Base-by-base conservation (phyloP, 2,888 invertebrate genomes). In the Pheosia gnoma region DNA sequence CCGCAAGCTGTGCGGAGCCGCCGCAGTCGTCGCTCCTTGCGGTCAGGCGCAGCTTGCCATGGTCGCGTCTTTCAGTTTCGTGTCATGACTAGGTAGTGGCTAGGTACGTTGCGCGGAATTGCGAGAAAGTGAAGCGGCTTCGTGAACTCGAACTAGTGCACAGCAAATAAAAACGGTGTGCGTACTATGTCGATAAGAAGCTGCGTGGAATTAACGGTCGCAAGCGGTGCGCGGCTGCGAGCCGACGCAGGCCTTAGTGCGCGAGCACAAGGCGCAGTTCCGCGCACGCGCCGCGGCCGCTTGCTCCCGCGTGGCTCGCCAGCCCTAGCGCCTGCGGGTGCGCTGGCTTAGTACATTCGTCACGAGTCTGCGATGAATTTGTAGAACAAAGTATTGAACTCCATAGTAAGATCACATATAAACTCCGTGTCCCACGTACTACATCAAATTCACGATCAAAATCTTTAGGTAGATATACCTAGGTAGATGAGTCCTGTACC, bases 101-200 rank as follows among this genome's bases (percentile, higher is more conserved):
- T 5, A 13, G 25, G 25, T 25, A 25, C n/a, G 13, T 49, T 5
- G 10, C 51, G 51, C 6, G 7, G 25, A 8, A 51, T 47, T 25
- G 25, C 51, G 51, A 51, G 51, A 51, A 51, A 51, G 51, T 49
- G 51, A 13, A n/a, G 7, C n/a, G 51, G 58, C 65, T 59, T 62
- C 59, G 63, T 74, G 69, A 67, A 77, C 79, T 74, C 71, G 67
- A 72, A 77, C 79, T 74, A 73, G 72, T 74, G 73, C 77, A 74
- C 69, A 61, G 72, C 67, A 70, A 72, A 80, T 79, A 78, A 82
- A 81, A 83, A 78, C 75, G 67, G 70, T 81, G 75, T 72, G 71
- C 75, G 63, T 74, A 70, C 74, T 67, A 65, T 59, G 67, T 75
- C 78, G 84, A 83, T 84, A 84, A 84, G 73, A 67, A 66, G 41